Evolutionary conservation across 2,113 vertebrate genomes (phyloP).

Genomic region (Petaurus breviceps): DNA sequence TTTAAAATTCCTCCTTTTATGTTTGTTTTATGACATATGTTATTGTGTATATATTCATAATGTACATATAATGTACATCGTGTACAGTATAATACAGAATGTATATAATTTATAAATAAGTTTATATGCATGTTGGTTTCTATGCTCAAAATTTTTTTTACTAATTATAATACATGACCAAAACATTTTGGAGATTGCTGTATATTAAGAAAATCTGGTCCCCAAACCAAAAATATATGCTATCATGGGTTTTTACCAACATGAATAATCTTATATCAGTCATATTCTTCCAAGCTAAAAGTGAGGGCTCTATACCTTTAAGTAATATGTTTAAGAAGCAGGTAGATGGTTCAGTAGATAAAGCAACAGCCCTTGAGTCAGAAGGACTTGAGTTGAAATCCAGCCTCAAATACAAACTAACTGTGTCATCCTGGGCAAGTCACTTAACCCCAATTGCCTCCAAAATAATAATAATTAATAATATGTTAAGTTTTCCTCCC

Average conservation of each 20-base stretch:
- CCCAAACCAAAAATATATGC: background rate
- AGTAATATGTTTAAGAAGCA: background rate
- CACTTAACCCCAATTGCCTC: background rate
- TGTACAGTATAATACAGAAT: background rate
- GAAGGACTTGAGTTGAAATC: background rate
- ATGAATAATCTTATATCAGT: too few relatives aligned
- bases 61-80: background rate
- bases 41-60: background rate
- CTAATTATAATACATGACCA: background rate
- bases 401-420: background rate
- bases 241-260: too few relatives aligned
- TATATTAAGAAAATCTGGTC: background rate
- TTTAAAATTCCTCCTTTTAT: background rate
- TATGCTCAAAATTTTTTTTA: background rate
- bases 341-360: background rate
- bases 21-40: background rate
- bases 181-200: background rate
- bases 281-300: too few relatives aligned
- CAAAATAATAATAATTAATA: background rate
- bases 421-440: background rate
- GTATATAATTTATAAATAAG: background rate
- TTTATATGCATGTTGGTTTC: background rate
- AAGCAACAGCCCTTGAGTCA: background rate
- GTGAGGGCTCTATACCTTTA: too few relatives aligned
- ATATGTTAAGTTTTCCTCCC: background rate